Evolutionary conservation across 2,888 invertebrate genomes (phyloP), one percentile per base, ranked within the genome.

Genomic region (Synergus itoensis): DNA sequence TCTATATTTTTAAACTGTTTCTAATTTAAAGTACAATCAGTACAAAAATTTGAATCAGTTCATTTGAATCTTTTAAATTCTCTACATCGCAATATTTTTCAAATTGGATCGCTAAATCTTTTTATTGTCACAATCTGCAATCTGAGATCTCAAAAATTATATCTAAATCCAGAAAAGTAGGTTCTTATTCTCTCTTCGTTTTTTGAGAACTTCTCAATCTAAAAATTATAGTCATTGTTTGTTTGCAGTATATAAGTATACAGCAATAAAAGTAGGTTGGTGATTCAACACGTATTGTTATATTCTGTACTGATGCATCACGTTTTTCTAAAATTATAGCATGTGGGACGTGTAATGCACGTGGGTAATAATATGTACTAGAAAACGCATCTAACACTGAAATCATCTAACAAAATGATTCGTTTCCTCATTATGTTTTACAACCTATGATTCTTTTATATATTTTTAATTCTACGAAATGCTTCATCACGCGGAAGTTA

Each of bases 291-390:
- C 4, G 12, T 62, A 62, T 62, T 62, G 28, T 62, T 62, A 12
- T 21, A 12, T 16, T 48, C 7, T 16, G 7, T 62, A 9, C 62
- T 21, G 62, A 62, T 18, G 28, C 16, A 62, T 36, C 12, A 28
- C 28, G 62, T 62, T 62, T 62, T 62, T 62, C 62, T 21, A 28
- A 62, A 62, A 62, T 62, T 62, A 14, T 62, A 36, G 62, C 16
- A 14, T 18, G 57, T 18, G 2, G n/a, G 8, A 57, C 9, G 18
- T 21, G 18, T 57, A 57, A 57, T 57, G 11, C 18, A 57, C 18
- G 9, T n/a, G 57, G 7, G 9, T 57, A 9, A 57, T 57, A 16
- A 48, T 48, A 48, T 48, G 16, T 9, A 18, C 57, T 57, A 18
- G 57, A 11, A 18, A 57, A 57, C 14, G 5, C 7, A 36, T 36